Base-by-base conservation (phyloP, 1,140 invertebrate species). In the Trichonephila inaurata region DNA sequence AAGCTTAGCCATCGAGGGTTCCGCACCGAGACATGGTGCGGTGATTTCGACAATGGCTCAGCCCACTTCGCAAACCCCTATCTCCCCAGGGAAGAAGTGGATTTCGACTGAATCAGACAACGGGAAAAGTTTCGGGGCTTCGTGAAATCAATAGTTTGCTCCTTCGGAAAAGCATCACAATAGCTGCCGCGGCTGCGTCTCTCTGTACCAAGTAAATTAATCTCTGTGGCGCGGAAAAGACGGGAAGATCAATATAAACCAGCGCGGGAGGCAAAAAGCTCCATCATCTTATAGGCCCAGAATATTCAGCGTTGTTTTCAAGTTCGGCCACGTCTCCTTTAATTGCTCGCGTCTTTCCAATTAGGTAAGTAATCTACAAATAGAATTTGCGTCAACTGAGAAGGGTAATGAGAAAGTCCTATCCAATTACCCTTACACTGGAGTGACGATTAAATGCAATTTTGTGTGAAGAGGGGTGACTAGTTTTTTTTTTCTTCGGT, bases 91-190 rank as follows among this genome's bases (percentile, higher is more conserved):
- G 82, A 40, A 24, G 64, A 61, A 87, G 82, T 86, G 83, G 82
- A 92, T 87, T 72, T 61, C 40, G 82, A 92, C 64, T 58, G 89
- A 72, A 12, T 51, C 33, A 69, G 69, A 62, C 69, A 77, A 77
- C 44, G 33, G 33, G 33, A 77, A 77, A 77, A 77, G 72, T 77
- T 77, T 77, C 33, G 28, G 6, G 28, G 28, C 72, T 51, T 61
- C 51, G 33, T 51, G 62, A 87, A 92, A 92, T 92, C 91, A 92
- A 92, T 92, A 92, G 91, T 72, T 72, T 14, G 58, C 60, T 64
- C 21, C 86, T n/a, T n/a, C 62, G 19, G 86, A 7, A 64, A 64
- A 64, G 62, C 40, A 88, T 64, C 58, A 88, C 40, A 40, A 64
- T 64, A 62, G 86, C 86, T 21, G 21, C 51, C 61, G 86, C 61